Percentiles rank a stretch among this genome's conserved stretches.
phyloP scores from a whole-genome alignment of 53 echinoderm and acorn worm genomes.

The Antedon mediterranea region DNA sequence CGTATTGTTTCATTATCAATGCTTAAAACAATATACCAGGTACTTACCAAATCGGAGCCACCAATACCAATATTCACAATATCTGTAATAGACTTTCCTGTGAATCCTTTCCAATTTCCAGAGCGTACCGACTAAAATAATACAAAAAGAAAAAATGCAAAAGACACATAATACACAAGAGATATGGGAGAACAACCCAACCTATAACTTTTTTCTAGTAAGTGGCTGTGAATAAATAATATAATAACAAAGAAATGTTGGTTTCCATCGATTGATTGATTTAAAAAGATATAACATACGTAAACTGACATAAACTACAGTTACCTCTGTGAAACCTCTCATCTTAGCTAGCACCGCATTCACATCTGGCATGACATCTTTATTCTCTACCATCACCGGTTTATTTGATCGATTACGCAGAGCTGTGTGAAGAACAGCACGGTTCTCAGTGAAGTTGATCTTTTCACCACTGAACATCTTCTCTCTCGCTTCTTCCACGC shows the following conservation, averaged over 20 bases:
- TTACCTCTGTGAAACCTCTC: conserved; percentile 67
- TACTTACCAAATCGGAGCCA: conserved; percentile 83
- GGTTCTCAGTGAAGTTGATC: conserved; percentile 90
- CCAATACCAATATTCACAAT: conserved; percentile 95
- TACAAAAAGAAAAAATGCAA: too few relatives aligned
- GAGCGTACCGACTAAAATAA: conserved; percentile 54
- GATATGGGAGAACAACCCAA: too few relatives aligned
- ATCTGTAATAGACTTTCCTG: conserved; percentile 86
- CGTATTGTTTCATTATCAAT: neutral
- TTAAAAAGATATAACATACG: neutral
- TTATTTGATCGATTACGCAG: conserved; percentile 81
- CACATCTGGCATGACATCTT: conserved; percentile 73
- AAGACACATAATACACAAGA: too few relatives aligned
- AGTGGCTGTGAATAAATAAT: too few relatives aligned
- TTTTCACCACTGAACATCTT: conserved; percentile 80
- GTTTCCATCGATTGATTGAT: too few relatives aligned
- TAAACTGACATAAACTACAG: neutral
- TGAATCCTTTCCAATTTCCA: conserved; percentile 92
- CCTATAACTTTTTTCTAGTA: too few relatives aligned
- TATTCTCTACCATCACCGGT: conserved; percentile 63
- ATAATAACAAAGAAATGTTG: too few relatives aligned
- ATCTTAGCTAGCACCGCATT: conserved; percentile 64
- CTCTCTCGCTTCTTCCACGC: conserved; percentile 62
- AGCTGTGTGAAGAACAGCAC: conserved; percentile 82
- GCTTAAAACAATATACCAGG: too few relatives aligned